A percentile compares a stretch with the other conserved stretches of the same genome.
phyloP scores from a whole-genome alignment of 2,888 invertebrate genomes.

The Conchocele bisecta region DNA sequence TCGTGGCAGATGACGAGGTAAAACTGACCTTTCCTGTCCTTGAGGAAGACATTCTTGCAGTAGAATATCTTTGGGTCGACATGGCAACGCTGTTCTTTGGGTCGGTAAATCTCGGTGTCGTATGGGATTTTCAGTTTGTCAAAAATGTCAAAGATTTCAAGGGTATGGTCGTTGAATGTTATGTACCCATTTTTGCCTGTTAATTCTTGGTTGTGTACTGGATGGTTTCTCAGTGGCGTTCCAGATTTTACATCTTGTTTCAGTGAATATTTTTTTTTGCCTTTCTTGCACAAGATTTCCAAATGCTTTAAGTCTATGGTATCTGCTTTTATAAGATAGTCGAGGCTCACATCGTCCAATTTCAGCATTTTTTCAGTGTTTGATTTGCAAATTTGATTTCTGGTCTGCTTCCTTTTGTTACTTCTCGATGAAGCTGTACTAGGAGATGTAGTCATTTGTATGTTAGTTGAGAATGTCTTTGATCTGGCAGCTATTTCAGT shows the following conservation, averaged over 20 bases:
- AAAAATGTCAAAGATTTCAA: constrained; percentile 38
- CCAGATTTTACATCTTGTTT: not conserved
- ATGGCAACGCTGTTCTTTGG: constrained; percentile 31
- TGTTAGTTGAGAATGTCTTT: no score
- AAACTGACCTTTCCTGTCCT: constrained; percentile 70
- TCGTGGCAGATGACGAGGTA: constrained; percentile 66
- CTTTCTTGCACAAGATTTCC: not conserved
- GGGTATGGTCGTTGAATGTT: constrained; percentile 19
- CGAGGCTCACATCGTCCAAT: no score
- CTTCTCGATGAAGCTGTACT: no score
- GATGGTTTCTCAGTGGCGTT: not conserved
- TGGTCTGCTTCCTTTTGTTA: no score
- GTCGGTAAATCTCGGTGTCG: constrained; percentile 52
- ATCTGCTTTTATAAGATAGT: no score
- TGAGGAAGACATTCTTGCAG: constrained; percentile 73
- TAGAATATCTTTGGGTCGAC: constrained; percentile 55
- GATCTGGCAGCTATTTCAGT: no score
- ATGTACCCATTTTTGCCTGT: not conserved
- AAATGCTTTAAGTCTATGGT: not conserved
- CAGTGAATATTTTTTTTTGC: not conserved
- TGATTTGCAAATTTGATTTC: no score
- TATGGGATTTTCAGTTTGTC: constrained; percentile 42
- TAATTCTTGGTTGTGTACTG: not conserved
- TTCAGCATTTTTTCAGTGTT: no score
- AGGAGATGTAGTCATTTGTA: no score